Base-by-base conservation (phyloP, 1,140 invertebrate species). In the Cotesia typhae region DNA sequence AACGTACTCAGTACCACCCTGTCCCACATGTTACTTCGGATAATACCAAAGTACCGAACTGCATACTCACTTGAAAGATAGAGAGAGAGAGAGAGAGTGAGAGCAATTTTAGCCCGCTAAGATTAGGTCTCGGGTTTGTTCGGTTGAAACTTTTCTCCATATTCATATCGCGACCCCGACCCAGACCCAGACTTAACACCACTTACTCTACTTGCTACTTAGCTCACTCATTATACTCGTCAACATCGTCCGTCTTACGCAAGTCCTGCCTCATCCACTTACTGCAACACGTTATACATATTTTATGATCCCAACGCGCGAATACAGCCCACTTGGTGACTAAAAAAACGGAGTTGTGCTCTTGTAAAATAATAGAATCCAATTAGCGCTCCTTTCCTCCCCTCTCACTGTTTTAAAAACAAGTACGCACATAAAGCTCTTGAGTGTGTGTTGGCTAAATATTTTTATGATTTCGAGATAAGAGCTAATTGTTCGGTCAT, bases 401-500 rank as follows among this genome's bases (percentile, higher is more conserved):
- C 36, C 17, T 65, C 17, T 65, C 10, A 4, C n/a, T 12, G 36
- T 41, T 38, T 65, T 41, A 14, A 12, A 65, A 65, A 41, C 9
- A 17, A 38, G 36, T 65, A n/a, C 38, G 38, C 38, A 38, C 41
- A 65, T 47, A 41, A 14, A 38, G 37, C 9, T 4, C 17, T 28
- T 28, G 3, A 20, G 28, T 20, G 59, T 51, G 70, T 83, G 81
- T 83, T 83, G 83, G 79, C 72, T 83, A 83, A 83, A 83, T 80
- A 83, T 68, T 63, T 63, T 57, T 67, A 72, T 47, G 70, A 70
- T 75, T 77, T 74, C 70, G 64, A 37, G n/a, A 61, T 53, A 67
- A 76, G 73, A 74, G 76, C 74, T 85, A 83, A 85, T 85, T 84
- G 83, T 84, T 83, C 77, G 76, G 77, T 84, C 84, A 85, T 84